Percentiles rank a stretch among this genome's conserved stretches.
phyloP scores from a whole-genome alignment of 2,113 vertebrate genomes.

The Oncorhynchus tshawytscha region DNA sequence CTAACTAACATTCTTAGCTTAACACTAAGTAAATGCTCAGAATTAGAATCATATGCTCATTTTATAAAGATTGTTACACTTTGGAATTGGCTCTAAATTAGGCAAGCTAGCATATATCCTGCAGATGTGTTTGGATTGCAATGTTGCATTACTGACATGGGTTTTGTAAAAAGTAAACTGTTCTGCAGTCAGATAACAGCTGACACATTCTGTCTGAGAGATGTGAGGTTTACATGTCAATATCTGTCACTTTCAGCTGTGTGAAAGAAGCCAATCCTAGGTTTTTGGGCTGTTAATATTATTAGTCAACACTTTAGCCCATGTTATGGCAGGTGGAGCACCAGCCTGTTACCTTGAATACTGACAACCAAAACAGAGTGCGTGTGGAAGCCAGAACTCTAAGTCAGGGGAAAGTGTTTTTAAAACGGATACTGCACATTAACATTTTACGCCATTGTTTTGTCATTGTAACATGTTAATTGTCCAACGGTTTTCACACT shows the following conservation, averaged over 20 bases:
- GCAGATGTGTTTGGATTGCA: no score
- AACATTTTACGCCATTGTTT: background rate
- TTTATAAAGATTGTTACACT: background rate
- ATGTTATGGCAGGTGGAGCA: background rate
- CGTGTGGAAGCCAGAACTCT: no score
- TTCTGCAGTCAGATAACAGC: background rate
- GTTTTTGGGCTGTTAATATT: background rate
- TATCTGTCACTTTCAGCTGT: background rate
- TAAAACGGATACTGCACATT: background rate
- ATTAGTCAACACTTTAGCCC: background rate
- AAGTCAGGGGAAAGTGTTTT: background rate
- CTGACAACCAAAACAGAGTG: background rate
- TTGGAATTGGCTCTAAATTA: background rate
- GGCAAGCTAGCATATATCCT: no score
- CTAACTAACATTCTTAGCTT: no score
- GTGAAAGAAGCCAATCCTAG: background rate
- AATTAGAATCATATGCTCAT: no score
- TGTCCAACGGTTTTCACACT: no score
- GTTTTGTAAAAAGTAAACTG: background rate
- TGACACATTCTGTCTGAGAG: background rate
- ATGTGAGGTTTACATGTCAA: conserved; percentile 8
- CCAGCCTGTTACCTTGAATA: background rate
- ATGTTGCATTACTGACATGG: background rate
- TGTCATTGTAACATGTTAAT: no score
- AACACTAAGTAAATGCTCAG: no score